A percentile compares a stretch with the other conserved stretches of the same genome.
Conservation (phyloP, 2,888 invertebrate species). For the Habroteleia sp. region DNA sequence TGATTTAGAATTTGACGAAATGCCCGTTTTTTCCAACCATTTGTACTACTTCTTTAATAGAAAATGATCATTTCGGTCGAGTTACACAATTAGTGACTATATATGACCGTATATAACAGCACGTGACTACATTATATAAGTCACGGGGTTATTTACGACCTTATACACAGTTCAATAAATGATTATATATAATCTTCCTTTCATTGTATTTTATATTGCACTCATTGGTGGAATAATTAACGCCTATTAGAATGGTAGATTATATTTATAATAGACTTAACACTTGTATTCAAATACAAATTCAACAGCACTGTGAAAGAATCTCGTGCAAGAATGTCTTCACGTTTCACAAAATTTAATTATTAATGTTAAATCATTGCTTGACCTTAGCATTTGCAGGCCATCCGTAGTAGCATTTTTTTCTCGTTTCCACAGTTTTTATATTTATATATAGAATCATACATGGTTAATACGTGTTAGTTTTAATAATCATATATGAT, state of each 20-base stretch:
- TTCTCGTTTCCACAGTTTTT: neutral
- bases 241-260: conserved; percentile 37
- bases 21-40: conserved; percentile 29
- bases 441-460: conserved; percentile 23
- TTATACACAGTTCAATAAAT: conserved; percentile 12
- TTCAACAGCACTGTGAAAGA: conserved; percentile 37
- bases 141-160: conserved; percentile 18
- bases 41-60: conserved; percentile 40
- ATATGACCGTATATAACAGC: conserved; percentile 20
- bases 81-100: conserved; percentile 32
- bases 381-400: conserved; percentile 2
- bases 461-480: conserved; percentile 24
- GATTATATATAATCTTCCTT: conserved; percentile 24
- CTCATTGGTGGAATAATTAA: conserved; percentile 46
- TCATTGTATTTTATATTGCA: conserved; percentile 20
- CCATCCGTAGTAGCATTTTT: conserved; percentile 6
- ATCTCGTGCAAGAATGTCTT: conserved; percentile 17
- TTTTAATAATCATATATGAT: conserved; percentile 32
- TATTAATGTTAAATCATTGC: conserved; percentile 3
- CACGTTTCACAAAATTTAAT: conserved; percentile 3
- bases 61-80: conserved; percentile 44
- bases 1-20: conserved; percentile 42
- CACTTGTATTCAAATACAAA: conserved; percentile 45
- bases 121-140: conserved; percentile 5
- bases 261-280: conserved; percentile 55